A percentile compares a stretch with the other conserved stretches of the same genome.
Conservation (phyloP, 2,113 vertebrate genomes). For the Burhinus oedicnemus region DNA sequence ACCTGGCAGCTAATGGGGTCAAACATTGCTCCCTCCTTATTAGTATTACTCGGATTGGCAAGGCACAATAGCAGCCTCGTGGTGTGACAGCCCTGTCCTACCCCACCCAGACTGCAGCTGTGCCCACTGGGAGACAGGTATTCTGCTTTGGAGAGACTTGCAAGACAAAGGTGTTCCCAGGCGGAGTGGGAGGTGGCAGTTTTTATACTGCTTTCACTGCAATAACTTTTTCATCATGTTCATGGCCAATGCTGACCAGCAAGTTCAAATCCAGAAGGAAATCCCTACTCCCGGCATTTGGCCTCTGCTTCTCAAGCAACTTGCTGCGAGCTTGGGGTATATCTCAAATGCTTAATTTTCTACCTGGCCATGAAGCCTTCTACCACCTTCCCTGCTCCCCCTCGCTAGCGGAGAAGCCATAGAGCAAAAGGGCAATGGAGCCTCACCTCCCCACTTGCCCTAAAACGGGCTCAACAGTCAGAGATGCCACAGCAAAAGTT, state of each 20-base stretch:
- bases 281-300: background rate
- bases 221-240: background rate
- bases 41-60: background rate
- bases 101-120: background rate
- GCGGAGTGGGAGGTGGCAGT: background rate
- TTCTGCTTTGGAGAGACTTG: background rate
- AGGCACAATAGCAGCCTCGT: background rate
- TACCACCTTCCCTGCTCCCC: background rate
- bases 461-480: background rate
- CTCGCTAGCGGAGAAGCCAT: background rate
- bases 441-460: background rate
- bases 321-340: background rate
- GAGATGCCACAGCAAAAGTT: background rate
- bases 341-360: background rate
- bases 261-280: background rate
- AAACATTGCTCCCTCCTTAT: background rate
- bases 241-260: background rate
- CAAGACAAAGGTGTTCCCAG: background rate
- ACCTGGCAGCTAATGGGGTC: conserved; percentile 20
- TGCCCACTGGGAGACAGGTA: background rate
- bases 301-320: background rate
- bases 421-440: background rate
- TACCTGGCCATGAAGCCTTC: background rate
- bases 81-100: background rate
- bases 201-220: background rate